These are phyloP conservation scores for Aphelenchoides besseyi DNA, from an alignment of 1,140 invertebrate species.

Conservation along the genomic window DNA sequence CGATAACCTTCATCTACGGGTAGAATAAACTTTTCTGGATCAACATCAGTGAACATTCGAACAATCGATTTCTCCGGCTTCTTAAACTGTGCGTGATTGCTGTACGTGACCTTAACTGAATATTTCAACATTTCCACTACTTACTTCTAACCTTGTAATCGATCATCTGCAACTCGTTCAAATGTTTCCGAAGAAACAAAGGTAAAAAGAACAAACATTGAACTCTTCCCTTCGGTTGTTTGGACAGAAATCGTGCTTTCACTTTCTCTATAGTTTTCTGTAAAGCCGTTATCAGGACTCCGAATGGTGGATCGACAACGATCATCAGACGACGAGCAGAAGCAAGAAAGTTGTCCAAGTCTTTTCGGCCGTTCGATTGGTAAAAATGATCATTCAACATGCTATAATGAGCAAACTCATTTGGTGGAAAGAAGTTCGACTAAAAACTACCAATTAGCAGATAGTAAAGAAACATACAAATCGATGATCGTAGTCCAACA, in stretches of 20 bases:
- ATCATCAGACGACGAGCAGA: not conserved
- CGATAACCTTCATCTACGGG: not conserved
- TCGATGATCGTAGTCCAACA: conserved; percentile 21
- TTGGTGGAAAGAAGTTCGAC: conserved; percentile 17
- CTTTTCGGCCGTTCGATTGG: not conserved
- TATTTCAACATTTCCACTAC: not conserved
- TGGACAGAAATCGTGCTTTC: not conserved
- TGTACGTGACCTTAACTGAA: conserved; percentile 16
- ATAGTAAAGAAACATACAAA: not conserved
- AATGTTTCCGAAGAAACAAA: not conserved
- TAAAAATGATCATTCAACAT: conserved; percentile 11
- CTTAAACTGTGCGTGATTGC: conserved; percentile 11
- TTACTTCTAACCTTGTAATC: conserved; percentile 22
- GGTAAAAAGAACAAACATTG: conserved; percentile 1
- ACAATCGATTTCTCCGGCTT: not conserved
- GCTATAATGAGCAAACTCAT: conserved; percentile 3
- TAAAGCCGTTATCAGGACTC: not conserved
- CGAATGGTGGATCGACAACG: conserved; percentile 19
- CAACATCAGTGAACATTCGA: conserved; percentile 7
- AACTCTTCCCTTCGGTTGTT: not conserved
- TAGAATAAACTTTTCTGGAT: not conserved
- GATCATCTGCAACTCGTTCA: conserved; percentile 3
- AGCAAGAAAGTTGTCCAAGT: not conserved
- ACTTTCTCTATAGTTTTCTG: not conserved
- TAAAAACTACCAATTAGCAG: not conserved